Evolutionary conservation across 2,888 invertebrate genomes (phyloP).

Genomic region (Macrophya alboannulata): DNA sequence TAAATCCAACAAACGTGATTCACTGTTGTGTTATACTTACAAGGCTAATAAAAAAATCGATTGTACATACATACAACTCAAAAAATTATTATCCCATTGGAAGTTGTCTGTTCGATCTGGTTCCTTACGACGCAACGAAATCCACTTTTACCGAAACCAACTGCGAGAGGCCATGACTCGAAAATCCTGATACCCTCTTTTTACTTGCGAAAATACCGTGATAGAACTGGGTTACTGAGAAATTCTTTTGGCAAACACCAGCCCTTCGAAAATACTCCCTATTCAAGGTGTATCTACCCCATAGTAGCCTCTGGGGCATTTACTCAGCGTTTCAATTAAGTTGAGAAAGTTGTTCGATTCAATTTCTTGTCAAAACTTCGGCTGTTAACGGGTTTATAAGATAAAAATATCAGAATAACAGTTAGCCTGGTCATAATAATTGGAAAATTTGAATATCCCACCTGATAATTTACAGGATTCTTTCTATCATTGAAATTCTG

Average conservation of each 20-base stretch:
- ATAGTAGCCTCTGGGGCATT: not conserved
- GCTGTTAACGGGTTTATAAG: conserved; percentile 14
- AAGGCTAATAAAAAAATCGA: conserved; percentile 10
- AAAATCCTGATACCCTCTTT: not conserved
- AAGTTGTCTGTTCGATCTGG: not conserved
- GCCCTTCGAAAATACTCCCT: not conserved
- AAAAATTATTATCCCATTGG: not conserved
- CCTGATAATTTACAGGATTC: not conserved
- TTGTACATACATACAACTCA: no score
- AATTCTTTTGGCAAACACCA: not conserved
- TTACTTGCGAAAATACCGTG: not conserved
- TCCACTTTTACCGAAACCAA: not conserved
- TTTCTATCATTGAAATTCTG: not conserved
- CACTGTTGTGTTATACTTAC: not conserved
- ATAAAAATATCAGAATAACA: not conserved
- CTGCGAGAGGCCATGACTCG: not conserved
- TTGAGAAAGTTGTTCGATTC: conserved; percentile 17
- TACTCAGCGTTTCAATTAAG: conserved; percentile 14
- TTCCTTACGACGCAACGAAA: not conserved
- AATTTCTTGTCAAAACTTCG: conserved; percentile 2
- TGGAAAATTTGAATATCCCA: not conserved
- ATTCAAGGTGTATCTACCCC: not conserved
- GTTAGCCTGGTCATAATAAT: not conserved
- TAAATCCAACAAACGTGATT: conserved; percentile 25
- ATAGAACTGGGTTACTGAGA: not conserved